Percentiles rank a stretch among this genome's conserved stretches.
Evolutionary conservation across 2,113 vertebrate species (phyloP).

Genomic region (Phrynosoma blainvillii): DNA sequence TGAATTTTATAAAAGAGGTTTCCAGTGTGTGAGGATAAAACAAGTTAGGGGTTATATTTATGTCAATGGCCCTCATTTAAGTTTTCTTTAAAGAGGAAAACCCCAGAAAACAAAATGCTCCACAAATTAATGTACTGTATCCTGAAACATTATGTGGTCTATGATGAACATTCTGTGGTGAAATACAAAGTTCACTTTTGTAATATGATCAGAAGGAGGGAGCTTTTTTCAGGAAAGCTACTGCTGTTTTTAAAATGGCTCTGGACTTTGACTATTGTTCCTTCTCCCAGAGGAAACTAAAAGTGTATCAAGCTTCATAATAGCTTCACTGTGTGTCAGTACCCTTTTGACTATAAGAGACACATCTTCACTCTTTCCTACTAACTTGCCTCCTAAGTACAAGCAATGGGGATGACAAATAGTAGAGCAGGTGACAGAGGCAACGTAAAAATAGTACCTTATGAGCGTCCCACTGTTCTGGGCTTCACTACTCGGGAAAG

Average conservation of each 20-base stretch:
- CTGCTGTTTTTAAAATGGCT: background rate
- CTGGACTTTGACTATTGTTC: background rate
- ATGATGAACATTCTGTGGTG: background rate
- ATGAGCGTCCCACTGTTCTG: background rate
- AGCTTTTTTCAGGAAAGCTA: background rate
- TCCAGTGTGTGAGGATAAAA: no score
- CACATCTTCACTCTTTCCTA: background rate
- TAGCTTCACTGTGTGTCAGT: background rate
- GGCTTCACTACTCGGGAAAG: background rate
- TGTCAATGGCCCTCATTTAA: background rate
- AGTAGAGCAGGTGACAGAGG: background rate
- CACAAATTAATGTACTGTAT: background rate
- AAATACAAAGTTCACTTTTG: background rate
- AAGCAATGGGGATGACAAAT: background rate
- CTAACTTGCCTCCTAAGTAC: background rate
- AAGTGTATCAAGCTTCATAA: background rate
- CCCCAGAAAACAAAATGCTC: background rate
- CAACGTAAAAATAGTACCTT: background rate
- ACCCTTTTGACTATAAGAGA: background rate
- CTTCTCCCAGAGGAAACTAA: background rate
- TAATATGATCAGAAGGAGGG: background rate
- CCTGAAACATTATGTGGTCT: background rate
- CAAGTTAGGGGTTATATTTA: background rate
- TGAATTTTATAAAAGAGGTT: no score
- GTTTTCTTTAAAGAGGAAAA: background rate